Evolutionary conservation across 2,113 vertebrate genomes (phyloP), one percentile per base, ranked within the genome.

Genomic region (Myiopsitta monachus): DNA sequence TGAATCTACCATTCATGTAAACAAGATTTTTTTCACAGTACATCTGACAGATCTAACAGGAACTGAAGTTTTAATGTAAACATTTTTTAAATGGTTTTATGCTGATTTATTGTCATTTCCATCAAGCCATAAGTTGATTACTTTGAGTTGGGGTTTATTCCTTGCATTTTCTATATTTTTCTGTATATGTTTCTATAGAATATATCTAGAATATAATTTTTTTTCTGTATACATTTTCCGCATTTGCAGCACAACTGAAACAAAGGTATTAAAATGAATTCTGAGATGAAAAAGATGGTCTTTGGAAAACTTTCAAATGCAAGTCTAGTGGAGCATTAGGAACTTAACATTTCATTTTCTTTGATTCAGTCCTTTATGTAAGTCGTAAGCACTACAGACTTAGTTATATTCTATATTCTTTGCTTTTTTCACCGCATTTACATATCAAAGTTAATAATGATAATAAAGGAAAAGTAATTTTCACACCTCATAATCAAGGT

Each of bases 401-500:
- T 96, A 39, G 14, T 49, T 38, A 77, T 13, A 1, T 49, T 87
- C 30, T 55, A 12, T 52, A 26, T 66, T 38, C 22, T 76, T 26
- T 54, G 31, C 12, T 77, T 67, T 1, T 89, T 91, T 75, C 63
- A 75, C 19, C 54, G 31, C n/a, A 90, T 59, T 68, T 26, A 46
- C 23, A 63, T 69, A 73, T 83, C 18, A 59, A 91, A 78, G 18
- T 59, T 81, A 93, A 89, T 66, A 94, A 88, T 38, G 23, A 18
- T 61, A 90, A 91, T 85, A 96, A 96, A 73, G 79, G 90, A 96
- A 98, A 97, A 55, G 77, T 88, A 98, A 95, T 96, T 93, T 91
- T 96, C 98, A 98, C 97, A 99, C 99, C 99, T 99, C 98, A 91
- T 98, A 95, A 95, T 97, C 97, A 88, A 99, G 98, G 67, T 98